These are phyloP conservation scores for Diplosoma virens DNA, from an alignment of 23 tunicate species.

Conservation along the genomic window DNA sequence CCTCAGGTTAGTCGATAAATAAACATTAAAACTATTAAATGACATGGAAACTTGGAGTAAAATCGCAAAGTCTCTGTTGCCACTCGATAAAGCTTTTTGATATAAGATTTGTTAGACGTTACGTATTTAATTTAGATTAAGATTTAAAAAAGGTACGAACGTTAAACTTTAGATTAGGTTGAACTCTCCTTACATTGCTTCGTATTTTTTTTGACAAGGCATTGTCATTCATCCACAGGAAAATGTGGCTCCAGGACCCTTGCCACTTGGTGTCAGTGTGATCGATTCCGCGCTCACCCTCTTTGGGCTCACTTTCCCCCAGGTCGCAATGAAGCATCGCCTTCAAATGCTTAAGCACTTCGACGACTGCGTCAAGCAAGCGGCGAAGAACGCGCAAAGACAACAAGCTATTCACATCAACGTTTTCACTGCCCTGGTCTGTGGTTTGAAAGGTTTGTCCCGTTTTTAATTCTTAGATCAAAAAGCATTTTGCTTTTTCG, in stretches of 20 bases:
- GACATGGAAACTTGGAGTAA: neutral
- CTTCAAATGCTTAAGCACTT: slow-evolving; percentile 90
- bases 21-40: no score
- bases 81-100: neutral
- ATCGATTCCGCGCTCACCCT: slow-evolving; percentile 87
- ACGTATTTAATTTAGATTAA: no score
- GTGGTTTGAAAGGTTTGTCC: slow-evolving; percentile 75
- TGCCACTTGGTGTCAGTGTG: slow-evolving; percentile 92
- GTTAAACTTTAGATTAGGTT: no score
- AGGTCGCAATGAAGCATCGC: slow-evolving; percentile 93
- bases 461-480: no score
- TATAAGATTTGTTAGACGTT: no score
- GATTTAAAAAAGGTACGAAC: no score
- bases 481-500: no score
- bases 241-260: slow-evolving; percentile 82
- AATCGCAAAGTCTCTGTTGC: neutral
- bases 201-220: neutral
- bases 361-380: slow-evolving; percentile 80
- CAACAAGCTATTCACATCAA: slow-evolving; percentile 82
- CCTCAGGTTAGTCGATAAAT: slow-evolving; percentile 38
- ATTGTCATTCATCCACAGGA: slow-evolving; percentile 36
- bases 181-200: neutral
- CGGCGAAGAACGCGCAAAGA: slow-evolving; percentile 57
- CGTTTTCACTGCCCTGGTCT: slow-evolving; percentile 90
- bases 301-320: slow-evolving; percentile 92